Base-by-base conservation (phyloP, 2,888 invertebrate species). In the Cyaniris semiargus region DNA sequence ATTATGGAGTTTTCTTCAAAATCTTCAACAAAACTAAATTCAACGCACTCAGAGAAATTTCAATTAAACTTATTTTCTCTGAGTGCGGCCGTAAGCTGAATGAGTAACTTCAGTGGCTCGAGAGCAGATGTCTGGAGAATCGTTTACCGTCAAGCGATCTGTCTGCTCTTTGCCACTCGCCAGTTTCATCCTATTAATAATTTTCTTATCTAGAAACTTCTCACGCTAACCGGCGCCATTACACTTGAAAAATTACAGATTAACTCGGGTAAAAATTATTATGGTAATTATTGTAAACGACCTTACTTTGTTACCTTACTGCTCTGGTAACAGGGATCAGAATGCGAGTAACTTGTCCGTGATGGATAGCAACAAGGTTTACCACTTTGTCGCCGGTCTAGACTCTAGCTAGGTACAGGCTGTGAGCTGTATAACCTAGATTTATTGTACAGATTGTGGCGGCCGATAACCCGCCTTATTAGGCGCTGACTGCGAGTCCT, bases 401-500 rank as follows among this genome's bases (percentile, higher is more conserved):
- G 66, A 66, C 27, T 13, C 38, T 23, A 38, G 38, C 38, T 71
- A 38, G 71, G 34, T 44, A 71, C 71, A 23, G 66, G 27, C 66
- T 66, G 66, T 44, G 4, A 38, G 38, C 34, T 44, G 38, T 38
- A 13, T 48, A 72, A 72, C 72, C 72, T 48, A 72, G 72, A 72
- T 72, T 72, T 72, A 72, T 48, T 13, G 44, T n/a, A 48, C 72
- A 72, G 80, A 77, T 78, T 76, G 60, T 34, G n/a, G 60, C 75
- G 48, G 71, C 15, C 78, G 80, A 79, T 80, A 80, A 71, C 76
- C 70, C 38, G 44, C 56, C 58, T 58, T 76, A 78, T 78, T 78
- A 78, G 76, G 77, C 77, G 60, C 74, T 34, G 74, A 76, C 78
- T 77, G 10, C 58, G 38, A 76, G 60, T 72, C 79, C 77, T 78